phyloP scores from a whole-genome alignment of 2,888 invertebrate species.

The Rotaria macrura region DNA sequence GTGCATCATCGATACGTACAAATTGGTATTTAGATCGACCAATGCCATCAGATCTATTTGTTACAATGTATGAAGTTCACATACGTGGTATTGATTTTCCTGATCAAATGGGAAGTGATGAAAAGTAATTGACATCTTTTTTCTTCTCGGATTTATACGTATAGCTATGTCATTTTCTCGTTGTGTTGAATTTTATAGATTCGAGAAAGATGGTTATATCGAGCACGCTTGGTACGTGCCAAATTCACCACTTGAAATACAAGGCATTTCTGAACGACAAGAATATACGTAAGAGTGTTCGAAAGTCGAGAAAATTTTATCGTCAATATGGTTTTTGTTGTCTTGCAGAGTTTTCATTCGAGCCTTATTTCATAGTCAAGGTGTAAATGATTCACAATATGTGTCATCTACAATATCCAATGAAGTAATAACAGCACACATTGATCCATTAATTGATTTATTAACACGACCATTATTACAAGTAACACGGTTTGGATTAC shows the following conservation, averaged over 20 bases:
- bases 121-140: background rate
- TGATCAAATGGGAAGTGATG: background rate
- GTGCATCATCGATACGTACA: background rate
- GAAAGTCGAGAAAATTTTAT: background rate
- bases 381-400: background rate
- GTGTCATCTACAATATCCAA: background rate
- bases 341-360: background rate
- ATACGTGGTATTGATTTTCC: background rate
- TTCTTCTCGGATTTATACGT: background rate
- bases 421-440: background rate
- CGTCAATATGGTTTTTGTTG: background rate
- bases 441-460: background rate
- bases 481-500: background rate
- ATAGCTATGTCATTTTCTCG: background rate
- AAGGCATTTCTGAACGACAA: background rate
- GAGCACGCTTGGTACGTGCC: background rate
- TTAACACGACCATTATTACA: background rate
- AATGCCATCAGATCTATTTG: background rate
- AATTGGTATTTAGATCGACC: slow-evolving; percentile 4
- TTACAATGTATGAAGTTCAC: background rate
- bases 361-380: background rate
- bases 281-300: background rate
- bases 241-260: background rate
- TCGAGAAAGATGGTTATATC: background rate
- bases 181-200: background rate